phyloP scores from a whole-genome alignment of 2,797 vertebrate species.

The Champsocephalus esox region DNA sequence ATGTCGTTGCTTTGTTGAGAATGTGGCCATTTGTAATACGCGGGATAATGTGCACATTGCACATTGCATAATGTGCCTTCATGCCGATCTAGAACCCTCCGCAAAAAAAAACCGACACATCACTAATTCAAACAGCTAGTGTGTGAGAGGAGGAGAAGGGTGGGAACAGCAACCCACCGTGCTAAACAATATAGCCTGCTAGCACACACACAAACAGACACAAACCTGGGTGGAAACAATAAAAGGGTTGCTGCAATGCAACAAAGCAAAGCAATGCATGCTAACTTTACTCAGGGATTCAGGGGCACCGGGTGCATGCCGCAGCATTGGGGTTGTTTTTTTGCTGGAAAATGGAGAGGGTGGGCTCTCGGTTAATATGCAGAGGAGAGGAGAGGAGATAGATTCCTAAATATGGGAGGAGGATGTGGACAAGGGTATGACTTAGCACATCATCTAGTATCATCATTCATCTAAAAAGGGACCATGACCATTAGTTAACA shows the following conservation, averaged over 20 bases:
- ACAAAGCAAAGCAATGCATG: conserved; percentile 61
- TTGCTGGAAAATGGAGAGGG: conserved; percentile 35
- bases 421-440: conserved; percentile 24
- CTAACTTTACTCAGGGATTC: conserved; percentile 56
- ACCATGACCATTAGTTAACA: too few relatives aligned
- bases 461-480: too few relatives aligned
- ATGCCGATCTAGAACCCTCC: too few relatives aligned
- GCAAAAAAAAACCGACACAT: too few relatives aligned
- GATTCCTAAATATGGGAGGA: conserved; percentile 4
- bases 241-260: conserved; percentile 48
- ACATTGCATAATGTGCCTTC: too few relatives aligned
- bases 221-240: conserved; percentile 43
- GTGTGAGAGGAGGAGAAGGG: conserved; percentile 67
- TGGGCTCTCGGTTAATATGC: conserved; percentile 50
- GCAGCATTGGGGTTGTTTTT: conserved; percentile 51
- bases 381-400: conserved; percentile 31
- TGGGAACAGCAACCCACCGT: conserved; percentile 62
- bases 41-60: too few relatives aligned
- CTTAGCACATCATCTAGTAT: background rate
- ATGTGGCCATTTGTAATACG: too few relatives aligned
- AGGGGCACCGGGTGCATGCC: conserved; percentile 53
- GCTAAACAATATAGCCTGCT: conserved; percentile 57
- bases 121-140: conserved; percentile 66
- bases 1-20: too few relatives aligned
- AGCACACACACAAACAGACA: conserved; percentile 7